phyloP scores from a whole-genome alignment of 2,113 vertebrate genomes.

The Neodontobutis hainanensis region DNA sequence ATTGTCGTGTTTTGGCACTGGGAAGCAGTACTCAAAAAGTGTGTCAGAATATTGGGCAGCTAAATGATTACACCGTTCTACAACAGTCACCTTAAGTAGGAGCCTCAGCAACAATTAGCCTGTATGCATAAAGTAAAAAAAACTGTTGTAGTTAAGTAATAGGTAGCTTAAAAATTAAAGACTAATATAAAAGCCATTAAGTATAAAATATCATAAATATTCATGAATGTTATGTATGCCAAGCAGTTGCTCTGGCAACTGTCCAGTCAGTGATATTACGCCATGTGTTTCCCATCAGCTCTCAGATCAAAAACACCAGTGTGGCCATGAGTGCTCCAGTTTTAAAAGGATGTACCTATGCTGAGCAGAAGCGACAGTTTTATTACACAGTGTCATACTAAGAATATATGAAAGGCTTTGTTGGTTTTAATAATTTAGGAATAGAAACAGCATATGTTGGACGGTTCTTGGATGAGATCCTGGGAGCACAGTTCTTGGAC shows the following conservation, averaged over 20 bases:
- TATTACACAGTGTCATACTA: neutral
- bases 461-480: neutral
- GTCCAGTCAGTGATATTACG: constrained; percentile 11
- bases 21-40: neutral
- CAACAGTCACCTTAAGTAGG: neutral
- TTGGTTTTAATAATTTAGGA: neutral
- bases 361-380: neutral
- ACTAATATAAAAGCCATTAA: neutral
- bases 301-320: constrained; percentile 28
- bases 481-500: neutral
- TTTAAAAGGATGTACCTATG: neutral
- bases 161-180: neutral
- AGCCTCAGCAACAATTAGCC: neutral
- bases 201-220: neutral
- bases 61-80: neutral
- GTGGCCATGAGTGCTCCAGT: neutral
- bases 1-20: neutral
- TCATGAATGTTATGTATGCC: neutral
- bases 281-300: constrained; percentile 37
- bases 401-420: neutral
- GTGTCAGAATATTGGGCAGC: neutral
- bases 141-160: neutral
- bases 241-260: constrained; percentile 12
- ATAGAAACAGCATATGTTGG: neutral
- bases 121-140: neutral